Evolutionary conservation across 2,888 invertebrate species (phyloP).

Genomic region (Nysson spinosus): DNA sequence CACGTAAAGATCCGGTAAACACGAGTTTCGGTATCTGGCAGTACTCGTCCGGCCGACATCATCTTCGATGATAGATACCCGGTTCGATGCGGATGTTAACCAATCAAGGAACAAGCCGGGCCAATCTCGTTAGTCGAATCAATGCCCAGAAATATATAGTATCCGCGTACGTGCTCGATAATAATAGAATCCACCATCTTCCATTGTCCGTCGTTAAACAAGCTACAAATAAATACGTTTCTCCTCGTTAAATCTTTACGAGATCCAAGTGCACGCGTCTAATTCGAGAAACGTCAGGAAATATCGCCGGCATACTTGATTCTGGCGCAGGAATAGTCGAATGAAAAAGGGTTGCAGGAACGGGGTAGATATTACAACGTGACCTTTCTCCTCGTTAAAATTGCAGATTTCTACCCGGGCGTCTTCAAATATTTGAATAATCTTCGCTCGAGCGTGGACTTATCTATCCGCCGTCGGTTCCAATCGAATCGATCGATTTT

Average conservation of each 20-base stretch:
- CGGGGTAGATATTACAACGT: slow-evolving; percentile 4
- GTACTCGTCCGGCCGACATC: not conserved
- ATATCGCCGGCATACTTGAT: not conserved
- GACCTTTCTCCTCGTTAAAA: slow-evolving; percentile 18
- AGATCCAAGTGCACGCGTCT: too few species aligned
- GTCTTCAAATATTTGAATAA: slow-evolving; percentile 48
- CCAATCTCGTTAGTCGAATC: slow-evolving; percentile 27
- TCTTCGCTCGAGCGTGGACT: slow-evolving; percentile 23
- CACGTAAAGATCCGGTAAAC: not conserved
- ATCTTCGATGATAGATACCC: slow-evolving; percentile 18
- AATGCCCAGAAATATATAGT: slow-evolving; percentile 19
- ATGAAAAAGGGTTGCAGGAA: not conserved
- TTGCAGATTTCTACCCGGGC: slow-evolving; percentile 28
- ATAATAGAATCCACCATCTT: slow-evolving; percentile 19
- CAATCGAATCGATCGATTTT: not conserved
- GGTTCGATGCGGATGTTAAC: not conserved
- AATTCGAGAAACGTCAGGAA: not conserved
- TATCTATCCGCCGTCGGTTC: slow-evolving; percentile 25
- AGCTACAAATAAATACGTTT: not conserved
- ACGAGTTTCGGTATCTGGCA: not conserved
- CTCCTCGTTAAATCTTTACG: not conserved
- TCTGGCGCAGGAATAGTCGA: not conserved
- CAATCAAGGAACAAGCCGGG: slow-evolving; percentile 5
- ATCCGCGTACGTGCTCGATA: slow-evolving; percentile 23
- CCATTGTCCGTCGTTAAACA: slow-evolving; percentile 14